Evolutionary conservation across 30 jellyfish, hydroid and myxozoan genomes (phyloP).

Genomic region (Sanderia malayensis): DNA sequence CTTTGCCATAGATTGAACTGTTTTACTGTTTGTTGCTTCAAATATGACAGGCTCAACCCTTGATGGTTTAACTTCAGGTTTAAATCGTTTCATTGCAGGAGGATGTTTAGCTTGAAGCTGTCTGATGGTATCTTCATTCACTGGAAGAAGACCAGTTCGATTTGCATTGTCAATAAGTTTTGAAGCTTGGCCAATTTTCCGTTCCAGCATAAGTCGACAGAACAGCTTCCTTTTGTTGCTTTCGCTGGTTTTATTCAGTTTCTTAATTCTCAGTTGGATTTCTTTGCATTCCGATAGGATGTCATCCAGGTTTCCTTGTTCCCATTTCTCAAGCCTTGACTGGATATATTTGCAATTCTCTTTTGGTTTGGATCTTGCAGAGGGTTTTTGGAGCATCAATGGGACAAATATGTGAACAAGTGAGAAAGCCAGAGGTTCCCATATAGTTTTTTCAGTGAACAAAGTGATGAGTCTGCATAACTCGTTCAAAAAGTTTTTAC

Average conservation of each 20-base stretch:
- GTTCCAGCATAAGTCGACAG: conserved; percentile 3
- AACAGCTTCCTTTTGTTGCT: conserved; percentile 3
- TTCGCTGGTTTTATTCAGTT: neutral
- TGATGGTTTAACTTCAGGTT: conserved; percentile 1
- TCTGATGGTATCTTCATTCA: neutral
- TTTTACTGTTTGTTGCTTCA: neutral
- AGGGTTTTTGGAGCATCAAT: neutral
- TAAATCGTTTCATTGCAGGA: neutral
- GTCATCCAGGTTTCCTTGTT: conserved; percentile 1
- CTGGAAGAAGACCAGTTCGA: conserved; percentile 5
- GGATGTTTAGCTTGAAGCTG: conserved; percentile 1
- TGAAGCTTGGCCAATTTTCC: conserved; percentile 2
- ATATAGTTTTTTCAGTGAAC: neutral
- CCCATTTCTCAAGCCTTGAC: conserved; percentile 5
- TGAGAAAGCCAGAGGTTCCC: conserved; percentile 6
- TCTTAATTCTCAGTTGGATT: neutral
- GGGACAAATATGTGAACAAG: conserved; percentile 1
- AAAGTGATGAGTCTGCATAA: neutral
- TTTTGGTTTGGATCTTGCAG: neutral
- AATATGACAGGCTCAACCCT: neutral
- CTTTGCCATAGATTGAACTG: conserved; percentile 1
- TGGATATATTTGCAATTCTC: neutral
- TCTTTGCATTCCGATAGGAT: neutral
- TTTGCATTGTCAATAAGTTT: neutral
- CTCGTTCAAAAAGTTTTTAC: neutral